Percentiles rank a stretch among this genome's conserved stretches.
Conservation (phyloP, 2,888 invertebrate genomes). For the Cephonodes hylas region DNA sequence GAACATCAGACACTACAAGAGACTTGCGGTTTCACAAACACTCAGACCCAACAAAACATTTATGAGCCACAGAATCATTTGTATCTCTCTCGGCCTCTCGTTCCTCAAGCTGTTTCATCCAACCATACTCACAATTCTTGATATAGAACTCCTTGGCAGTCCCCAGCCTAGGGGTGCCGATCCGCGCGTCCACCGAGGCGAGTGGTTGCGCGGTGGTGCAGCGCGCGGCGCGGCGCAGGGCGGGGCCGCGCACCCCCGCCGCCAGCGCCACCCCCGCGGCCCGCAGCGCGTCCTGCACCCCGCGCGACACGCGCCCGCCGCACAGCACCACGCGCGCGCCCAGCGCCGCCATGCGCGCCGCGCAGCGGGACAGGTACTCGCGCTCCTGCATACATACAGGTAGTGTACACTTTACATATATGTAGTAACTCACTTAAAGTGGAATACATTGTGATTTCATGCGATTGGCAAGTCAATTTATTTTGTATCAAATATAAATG, state of each 20-base stretch:
- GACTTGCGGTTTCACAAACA: too few species aligned
- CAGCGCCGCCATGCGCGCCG: conserved; percentile 90
- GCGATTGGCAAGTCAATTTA: too few species aligned
- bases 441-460: too few species aligned
- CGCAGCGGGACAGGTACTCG: conserved; percentile 92
- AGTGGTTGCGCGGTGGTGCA: conserved; percentile 92
- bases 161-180: conserved; percentile 90
- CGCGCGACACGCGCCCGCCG: conserved; percentile 91
- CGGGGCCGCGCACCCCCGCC: conserved; percentile 86
- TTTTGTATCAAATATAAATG: too few species aligned
- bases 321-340: conserved; percentile 94
- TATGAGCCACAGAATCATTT: too few species aligned
- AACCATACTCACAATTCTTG: conserved; percentile 72
- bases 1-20: too few species aligned
- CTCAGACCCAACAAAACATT: too few species aligned
- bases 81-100: too few species aligned
- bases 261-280: conserved; percentile 87
- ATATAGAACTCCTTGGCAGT: conserved; percentile 91
- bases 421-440: too few species aligned
- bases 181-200: conserved; percentile 92
- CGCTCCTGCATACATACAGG: too few species aligned
- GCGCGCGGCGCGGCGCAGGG: conserved; percentile 83
- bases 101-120: too few species aligned
- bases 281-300: conserved; percentile 92
- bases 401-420: too few species aligned